Base-by-base conservation (phyloP, 37 sponge, comb jelly and placozoan genomes). In the Chondrosia reniformis region DNA sequence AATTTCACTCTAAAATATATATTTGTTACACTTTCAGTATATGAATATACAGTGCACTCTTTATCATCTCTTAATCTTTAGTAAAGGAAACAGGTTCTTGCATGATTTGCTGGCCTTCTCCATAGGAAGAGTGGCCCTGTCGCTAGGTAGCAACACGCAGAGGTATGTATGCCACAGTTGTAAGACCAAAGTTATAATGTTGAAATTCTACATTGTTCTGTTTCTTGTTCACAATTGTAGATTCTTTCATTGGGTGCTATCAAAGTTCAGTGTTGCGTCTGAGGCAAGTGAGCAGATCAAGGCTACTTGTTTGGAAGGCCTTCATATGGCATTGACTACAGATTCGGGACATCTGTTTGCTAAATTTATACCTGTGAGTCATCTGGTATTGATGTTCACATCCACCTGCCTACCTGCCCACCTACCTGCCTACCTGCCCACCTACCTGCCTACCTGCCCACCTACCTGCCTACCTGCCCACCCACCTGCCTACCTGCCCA, bases 211-310 rank as follows among this genome's bases (percentile, higher is more conserved):
- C n/a, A 34, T 36, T 64, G 31, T 64, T 19, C 66, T 62, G 63
- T 62, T 9, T 8, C 28, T 9, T 12, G 63, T n/a, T 22, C 27
- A 25, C 28, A n/a, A 9, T 22, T 31, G 40, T 33, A 87, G 91
- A 36, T 67, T 85, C 28, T 84, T 88, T 45, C 89, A 92, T 63
- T 92, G 93, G 93, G 39, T 87, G 12, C 84, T 92, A 45, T 41
- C 49, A 31, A 69, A 34, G 43, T 69, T 44, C 1, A 72, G 79
- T 41, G 89, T 83, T 25, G 55, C 81, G 44, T 45, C 69, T 6
- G 34, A 33, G 0, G 40, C 19, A 41, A 84, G 83, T 62, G 83
- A 81, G 3, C 22, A 57, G 34, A 65, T 46, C 12, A 88, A 81
- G 55, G 85, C 88, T 44, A 76, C 78, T 45, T 92, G 79, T 45